Conservation (phyloP, 1,140 invertebrate species). For the Platyscapa corneri region DNA sequence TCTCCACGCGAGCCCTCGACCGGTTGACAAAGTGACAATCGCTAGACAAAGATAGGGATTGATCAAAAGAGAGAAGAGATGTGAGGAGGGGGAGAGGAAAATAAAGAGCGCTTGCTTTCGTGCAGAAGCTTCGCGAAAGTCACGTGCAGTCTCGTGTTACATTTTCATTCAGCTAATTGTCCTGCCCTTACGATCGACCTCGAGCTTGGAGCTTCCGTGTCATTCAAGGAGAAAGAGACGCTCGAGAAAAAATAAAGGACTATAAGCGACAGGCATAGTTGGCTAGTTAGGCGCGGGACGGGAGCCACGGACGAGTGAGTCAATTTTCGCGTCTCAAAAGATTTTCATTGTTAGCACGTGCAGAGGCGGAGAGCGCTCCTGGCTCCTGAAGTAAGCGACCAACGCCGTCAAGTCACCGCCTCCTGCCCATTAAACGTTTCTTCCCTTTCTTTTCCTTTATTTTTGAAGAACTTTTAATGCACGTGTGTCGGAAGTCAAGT, state of each 20-base stretch:
- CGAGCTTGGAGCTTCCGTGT: slow-evolving; percentile 1
- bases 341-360: slow-evolving; percentile 45
- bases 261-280: background rate
- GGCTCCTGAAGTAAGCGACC: background rate
- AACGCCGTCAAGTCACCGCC: background rate
- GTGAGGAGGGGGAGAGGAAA: background rate
- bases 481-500: slow-evolving; percentile 38
- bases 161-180: slow-evolving; percentile 75
- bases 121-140: slow-evolving; percentile 61
- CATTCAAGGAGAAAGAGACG: background rate
- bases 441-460: background rate
- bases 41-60: slow-evolving; percentile 53
- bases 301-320: slow-evolving; percentile 28
- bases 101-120: slow-evolving; percentile 47
- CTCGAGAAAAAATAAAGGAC: background rate
- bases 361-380: background rate
- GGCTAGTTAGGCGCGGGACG: slow-evolving; percentile 6
- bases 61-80: background rate
- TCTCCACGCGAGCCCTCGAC: slow-evolving; percentile 32
- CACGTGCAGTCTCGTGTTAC: slow-evolving; percentile 74
- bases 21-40: slow-evolving; percentile 73
- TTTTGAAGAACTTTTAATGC: slow-evolving; percentile 36
- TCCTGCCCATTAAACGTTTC: slow-evolving; percentile 36
- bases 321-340: slow-evolving; percentile 44
- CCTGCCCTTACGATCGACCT: slow-evolving; percentile 29